Conservation (phyloP, 2,888 invertebrate genomes). For the Petrolisthes manimaculis region DNA sequence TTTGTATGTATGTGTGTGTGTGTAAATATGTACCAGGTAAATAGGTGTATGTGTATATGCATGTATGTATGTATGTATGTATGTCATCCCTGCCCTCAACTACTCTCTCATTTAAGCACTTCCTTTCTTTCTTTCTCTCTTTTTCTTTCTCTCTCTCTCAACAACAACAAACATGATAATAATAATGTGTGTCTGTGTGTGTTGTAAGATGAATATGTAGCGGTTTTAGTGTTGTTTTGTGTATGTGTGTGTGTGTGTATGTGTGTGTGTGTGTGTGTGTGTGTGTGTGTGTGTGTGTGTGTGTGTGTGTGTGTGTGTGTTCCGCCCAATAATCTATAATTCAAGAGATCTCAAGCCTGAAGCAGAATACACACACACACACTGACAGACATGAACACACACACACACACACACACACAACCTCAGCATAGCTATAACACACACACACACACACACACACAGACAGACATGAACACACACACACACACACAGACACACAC, state of each 20-base stretch:
- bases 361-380: not conserved
- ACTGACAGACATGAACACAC: not conserved
- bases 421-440: not conserved
- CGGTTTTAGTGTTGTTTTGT: not conserved
- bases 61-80: no score
- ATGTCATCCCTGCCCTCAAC: no score
- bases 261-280: constrained; percentile 1
- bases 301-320: not conserved
- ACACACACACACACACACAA: not conserved
- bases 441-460: not conserved
- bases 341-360: not conserved
- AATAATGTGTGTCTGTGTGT: no score
- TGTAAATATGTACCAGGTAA: no score
- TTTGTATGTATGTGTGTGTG: not conserved
- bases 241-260: not conserved
- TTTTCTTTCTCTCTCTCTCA: no score
- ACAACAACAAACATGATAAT: no score
- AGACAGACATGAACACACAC: not conserved
- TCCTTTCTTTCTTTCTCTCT: no score
- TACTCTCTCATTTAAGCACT: no score
- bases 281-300: constrained; percentile 7
- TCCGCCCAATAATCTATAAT: not conserved
- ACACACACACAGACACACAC: not conserved
- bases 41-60: no score
- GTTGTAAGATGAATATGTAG: no score